Base-by-base conservation (phyloP, 2,888 invertebrate species). In the Charanyca ferruginea region DNA sequence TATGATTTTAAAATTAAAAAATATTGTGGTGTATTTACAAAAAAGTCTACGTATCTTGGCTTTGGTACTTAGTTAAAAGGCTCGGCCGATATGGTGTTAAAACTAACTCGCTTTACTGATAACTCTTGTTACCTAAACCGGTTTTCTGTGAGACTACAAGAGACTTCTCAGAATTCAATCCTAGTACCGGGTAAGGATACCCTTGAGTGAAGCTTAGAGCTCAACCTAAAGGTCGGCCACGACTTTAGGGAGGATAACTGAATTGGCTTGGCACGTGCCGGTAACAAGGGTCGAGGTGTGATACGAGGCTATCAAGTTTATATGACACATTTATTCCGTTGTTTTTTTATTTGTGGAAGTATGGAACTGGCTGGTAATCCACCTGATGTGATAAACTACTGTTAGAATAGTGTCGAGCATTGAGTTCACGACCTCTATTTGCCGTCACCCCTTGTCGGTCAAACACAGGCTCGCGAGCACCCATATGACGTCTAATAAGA, bases 191-290 rank as follows among this genome's bases (percentile, higher is more conserved):
- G 49, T 41, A 59, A 66, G 49, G 58, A 23, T 55, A 55, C 54
- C 51, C 52, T 57, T 22, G 59, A 48, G 62, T 54, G 42, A 49
- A 60, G 62, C 75, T 77, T 63, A 62, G 25, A 32, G 47, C 61
- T 59, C 58, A 32, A 65, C 53, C 48, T 54, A 61, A 52, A 68
- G 79, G 75, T 68, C 76, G 38, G 44, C 42, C 28, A 20, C 42
- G 38, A 68, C 47, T 64, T 74, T 45, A 68, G 38, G 22, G 22
- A 55, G 59, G 64, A 65, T 79, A 76, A 79, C 75, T 79, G 68
- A 75, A 76, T 76, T 79, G 75, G 42, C 51, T 57, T 44, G 58
- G 64, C 57, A 68, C 79, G 79, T 70, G 53, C 48, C 58, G 42
- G 44, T 65, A 57, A 67, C 61, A 57, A 59, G 59, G 69, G 77